These are phyloP conservation scores for Neopipo cinnamomea DNA, from an alignment of 2,113 vertebrate species.

Conservation along the genomic window DNA sequence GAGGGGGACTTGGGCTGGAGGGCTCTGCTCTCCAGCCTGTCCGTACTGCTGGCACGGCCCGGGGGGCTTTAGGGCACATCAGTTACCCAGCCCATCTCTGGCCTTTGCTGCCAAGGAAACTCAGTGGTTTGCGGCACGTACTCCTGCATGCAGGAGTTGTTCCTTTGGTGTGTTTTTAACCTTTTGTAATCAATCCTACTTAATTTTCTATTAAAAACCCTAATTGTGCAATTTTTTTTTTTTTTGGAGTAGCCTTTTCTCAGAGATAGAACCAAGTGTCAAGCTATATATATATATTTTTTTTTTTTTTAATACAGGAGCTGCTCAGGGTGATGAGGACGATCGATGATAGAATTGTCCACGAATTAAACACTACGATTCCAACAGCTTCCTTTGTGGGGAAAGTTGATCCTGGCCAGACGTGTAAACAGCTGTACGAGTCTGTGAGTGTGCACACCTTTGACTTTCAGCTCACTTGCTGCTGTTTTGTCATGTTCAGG, in stretches of 20 bases:
- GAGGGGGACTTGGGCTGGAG: not conserved
- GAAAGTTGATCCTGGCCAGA: slow-evolving; percentile 89
- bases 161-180: not conserved
- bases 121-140: rapidly evolving
- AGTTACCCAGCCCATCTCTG: not conserved
- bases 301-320: slow-evolving; percentile 77
- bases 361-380: slow-evolving; percentile 92
- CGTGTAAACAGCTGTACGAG: slow-evolving; percentile 92
- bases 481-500: rapidly evolving
- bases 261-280: not conserved
- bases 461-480: not conserved
- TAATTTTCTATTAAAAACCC: not conserved
- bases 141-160: rapidly evolving
- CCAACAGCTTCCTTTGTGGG: slow-evolving; percentile 95
- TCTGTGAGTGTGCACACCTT: slow-evolving; percentile 81
- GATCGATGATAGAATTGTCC: slow-evolving; percentile 95
- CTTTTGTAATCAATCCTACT: not conserved
- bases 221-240: not conserved
- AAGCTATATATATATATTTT: not conserved
- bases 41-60: not conserved
- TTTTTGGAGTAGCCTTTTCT: not conserved
- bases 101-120: not conserved
- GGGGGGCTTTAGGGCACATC: rapidly evolving
- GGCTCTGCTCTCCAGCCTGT: not conserved
- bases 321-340: slow-evolving; percentile 91